Base-by-base conservation (phyloP, 2,113 vertebrate species). In the Probosciger aterrimus region DNA sequence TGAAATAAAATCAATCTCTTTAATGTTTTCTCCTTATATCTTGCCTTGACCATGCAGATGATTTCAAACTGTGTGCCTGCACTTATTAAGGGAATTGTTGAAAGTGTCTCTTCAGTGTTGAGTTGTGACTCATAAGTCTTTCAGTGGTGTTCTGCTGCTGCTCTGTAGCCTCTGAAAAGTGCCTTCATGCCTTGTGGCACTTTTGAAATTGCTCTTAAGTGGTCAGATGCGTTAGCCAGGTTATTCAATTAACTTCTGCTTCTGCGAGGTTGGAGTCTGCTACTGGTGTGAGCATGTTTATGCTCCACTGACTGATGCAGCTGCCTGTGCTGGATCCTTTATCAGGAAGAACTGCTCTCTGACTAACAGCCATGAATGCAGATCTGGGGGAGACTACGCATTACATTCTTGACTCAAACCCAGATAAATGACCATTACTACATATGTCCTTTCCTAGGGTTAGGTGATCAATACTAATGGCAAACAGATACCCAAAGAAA, bases 171-270 rank as follows among this genome's bases (percentile, higher is more conserved):
- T 86, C 79, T 67, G 60, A 75, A 90, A n/a, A n/a, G n/a, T n/a
- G n/a, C 79, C 90, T 83, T 90, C 55, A 37, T 86, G 69, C 64
- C 43, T 92, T 62, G 35, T 74, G 65, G 64, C 43, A 78, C 60
- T 90, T 94, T 8, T 52, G 62, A 94, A 96, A 92, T 65, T 82
- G 57, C 43, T 73, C 43, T 65, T 68, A 83, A 93, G 68, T 88
- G 39, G 62, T 78, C 27, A 77, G 47, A 84, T n/a, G 13, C 92
- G 43, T 88, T 76, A 90, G 80, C 35, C 39, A 68, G 46, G 43
- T 75, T 92, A 62, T 86, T 91, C 52, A 86, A 64, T 81, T 92
- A 88, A 67, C 20, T 88, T 88, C 41, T 88, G 24, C n/a, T 71
- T 73, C 63, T 88, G 25, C 0, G 3, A 70, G n/a, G 9, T 20